Conservation (phyloP, 1,140 invertebrate species). For the Holcopasites calliopsidis region DNA sequence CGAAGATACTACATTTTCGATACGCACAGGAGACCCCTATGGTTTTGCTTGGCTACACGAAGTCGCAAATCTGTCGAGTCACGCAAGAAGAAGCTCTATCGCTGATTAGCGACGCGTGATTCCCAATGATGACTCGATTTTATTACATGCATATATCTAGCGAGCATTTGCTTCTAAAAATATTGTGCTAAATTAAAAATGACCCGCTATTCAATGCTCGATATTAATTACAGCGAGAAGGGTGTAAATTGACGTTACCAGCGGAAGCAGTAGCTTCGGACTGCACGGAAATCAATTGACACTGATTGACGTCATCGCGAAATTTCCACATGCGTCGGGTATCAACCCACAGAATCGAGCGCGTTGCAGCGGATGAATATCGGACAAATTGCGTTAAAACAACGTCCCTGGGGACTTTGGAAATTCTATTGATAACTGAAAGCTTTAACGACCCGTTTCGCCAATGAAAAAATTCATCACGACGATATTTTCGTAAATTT, state of each 20-base stretch:
- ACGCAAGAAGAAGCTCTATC: no score
- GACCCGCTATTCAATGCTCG: background rate
- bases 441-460: background rate
- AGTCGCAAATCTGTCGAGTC: constrained; percentile 7
- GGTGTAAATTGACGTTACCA: background rate
- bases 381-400: background rate
- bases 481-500: no score
- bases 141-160: no score
- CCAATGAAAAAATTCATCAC: no score
- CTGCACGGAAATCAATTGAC: constrained; percentile 15
- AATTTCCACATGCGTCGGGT: constrained; percentile 6
- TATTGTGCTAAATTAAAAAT: no score
- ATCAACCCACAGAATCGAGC: background rate
- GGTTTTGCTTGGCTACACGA: constrained; percentile 3
- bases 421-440: background rate
- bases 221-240: background rate
- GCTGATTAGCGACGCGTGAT: constrained; percentile 4
- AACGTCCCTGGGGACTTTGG: no score
- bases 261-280: background rate
- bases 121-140: constrained; percentile 21
- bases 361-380: background rate
- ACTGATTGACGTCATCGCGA: constrained; percentile 37
- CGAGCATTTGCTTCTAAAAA: no score
- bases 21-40: constrained; percentile 13
- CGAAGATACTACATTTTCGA: constrained; percentile 57